Percentiles rank a stretch among this genome's conserved stretches.
phyloP scores from a whole-genome alignment of 2,113 vertebrate species.

The Gambusia holbrooki region DNA sequence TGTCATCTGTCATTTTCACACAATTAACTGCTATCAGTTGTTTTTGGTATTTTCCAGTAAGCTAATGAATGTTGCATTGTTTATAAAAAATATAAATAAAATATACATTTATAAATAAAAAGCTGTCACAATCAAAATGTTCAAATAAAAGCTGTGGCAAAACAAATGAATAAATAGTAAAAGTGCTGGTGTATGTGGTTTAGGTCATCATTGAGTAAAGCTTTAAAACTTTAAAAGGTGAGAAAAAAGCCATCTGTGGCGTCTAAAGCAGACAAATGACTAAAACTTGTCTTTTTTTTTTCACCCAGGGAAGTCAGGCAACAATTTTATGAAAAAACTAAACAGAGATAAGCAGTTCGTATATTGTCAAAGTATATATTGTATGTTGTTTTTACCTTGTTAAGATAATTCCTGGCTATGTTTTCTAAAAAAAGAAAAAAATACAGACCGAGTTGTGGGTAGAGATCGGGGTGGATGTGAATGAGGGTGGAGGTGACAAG shows the following conservation, averaged over 20 bases:
- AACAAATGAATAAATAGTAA: not conserved
- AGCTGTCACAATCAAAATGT: not conserved
- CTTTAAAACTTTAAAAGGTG: conserved; percentile 23
- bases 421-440: too few relatives aligned
- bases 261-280: not conserved
- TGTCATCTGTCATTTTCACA: conserved; percentile 35
- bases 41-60: conserved; percentile 29
- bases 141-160: not conserved
- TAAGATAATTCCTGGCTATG: too few relatives aligned
- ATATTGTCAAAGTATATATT: too few relatives aligned
- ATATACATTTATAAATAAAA: not conserved
- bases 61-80: not conserved
- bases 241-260: conserved; percentile 59
- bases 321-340: not conserved
- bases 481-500: conserved; percentile 12
- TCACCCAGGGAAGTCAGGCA: not conserved
- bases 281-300: not conserved
- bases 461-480: not conserved
- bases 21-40: conserved; percentile 45
- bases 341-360: not conserved
- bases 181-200: not conserved
- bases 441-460: not conserved
- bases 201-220: conserved; percentile 34
- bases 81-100: not conserved
- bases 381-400: too few relatives aligned